These are phyloP conservation scores for Zelleria hepariella DNA, from an alignment of 2,888 invertebrate species.

Conservation along the genomic window DNA sequence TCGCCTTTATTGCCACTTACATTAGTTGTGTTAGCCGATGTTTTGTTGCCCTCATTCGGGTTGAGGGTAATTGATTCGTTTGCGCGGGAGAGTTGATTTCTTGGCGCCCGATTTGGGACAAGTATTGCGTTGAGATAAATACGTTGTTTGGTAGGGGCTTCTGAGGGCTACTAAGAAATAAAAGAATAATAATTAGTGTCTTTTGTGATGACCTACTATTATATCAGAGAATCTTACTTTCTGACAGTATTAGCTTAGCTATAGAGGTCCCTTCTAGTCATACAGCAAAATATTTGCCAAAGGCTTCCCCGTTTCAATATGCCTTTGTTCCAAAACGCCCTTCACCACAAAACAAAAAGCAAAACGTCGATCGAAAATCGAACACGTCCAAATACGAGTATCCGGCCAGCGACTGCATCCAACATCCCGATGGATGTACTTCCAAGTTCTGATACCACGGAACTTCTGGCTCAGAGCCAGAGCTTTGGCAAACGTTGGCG, in stretches of 20 bases:
- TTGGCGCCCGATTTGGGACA: background rate
- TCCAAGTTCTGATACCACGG: background rate
- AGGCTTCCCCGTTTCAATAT: too few species aligned
- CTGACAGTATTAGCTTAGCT: too few species aligned
- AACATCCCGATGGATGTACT: background rate
- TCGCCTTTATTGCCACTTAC: background rate
- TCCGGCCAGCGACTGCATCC: background rate
- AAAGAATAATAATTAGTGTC: too few species aligned
- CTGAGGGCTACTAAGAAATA: background rate
- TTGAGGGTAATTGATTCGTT: background rate
- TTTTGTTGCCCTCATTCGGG: background rate
- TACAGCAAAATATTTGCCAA: too few species aligned
- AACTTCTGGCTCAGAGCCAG: background rate
- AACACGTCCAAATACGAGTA: background rate
- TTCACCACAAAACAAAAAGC: too few species aligned
- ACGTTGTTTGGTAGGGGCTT: background rate
- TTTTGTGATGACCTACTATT: too few species aligned
- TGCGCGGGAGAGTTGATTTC: background rate
- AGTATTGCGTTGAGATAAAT: background rate
- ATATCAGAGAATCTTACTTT: too few species aligned
- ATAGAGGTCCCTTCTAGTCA: too few species aligned
- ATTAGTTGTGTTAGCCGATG: background rate
- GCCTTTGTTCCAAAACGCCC: too few species aligned
- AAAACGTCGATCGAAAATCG: background rate
- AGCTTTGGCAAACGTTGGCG: background rate